Conservation (phyloP, 35 echinoderm and acorn worm species). For the Acanthaster planci region DNA sequence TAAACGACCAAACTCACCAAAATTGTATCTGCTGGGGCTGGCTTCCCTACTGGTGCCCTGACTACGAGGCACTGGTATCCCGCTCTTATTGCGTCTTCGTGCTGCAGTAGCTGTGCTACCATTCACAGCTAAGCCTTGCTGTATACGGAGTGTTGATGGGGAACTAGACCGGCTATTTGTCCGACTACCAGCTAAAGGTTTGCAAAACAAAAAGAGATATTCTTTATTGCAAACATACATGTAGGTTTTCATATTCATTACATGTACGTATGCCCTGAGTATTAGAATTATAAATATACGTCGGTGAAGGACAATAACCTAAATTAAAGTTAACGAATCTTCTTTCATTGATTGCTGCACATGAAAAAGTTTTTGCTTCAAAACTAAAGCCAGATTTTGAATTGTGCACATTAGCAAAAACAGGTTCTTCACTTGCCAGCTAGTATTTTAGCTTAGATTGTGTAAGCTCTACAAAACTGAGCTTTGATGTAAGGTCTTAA, state of each 20-base stretch:
- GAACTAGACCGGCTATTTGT: conserved; percentile 89
- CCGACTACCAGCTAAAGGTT: conserved; percentile 81
- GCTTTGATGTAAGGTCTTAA: too few species aligned
- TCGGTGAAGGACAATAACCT: too few species aligned
- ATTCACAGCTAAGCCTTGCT: conserved; percentile 54
- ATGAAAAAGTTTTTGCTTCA: too few species aligned
- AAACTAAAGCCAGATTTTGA: too few species aligned
- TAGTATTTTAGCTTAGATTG: too few species aligned
- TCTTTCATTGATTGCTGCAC: too few species aligned
- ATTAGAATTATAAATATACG: not conserved
- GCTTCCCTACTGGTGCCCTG: conserved; percentile 93
- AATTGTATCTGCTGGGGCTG: conserved; percentile 85
- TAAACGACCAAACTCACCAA: conserved; percentile 48
- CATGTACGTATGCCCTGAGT: not conserved
- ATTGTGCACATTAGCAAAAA: too few species aligned
- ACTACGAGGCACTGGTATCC: conserved; percentile 92
- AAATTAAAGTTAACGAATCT: too few species aligned
- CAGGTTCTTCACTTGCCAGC: too few species aligned
- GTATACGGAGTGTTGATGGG: conserved; percentile 67
- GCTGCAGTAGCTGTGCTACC: conserved; percentile 38
- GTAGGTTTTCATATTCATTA: not conserved
- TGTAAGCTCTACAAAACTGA: too few species aligned
- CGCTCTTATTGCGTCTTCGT: conserved; percentile 72
- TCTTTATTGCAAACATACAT: not conserved
- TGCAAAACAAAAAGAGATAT: not conserved